Evolutionary conservation across 2,113 vertebrate genomes (phyloP), one percentile per base, ranked within the genome.

Genomic region (Gorsachius goisagi): DNA sequence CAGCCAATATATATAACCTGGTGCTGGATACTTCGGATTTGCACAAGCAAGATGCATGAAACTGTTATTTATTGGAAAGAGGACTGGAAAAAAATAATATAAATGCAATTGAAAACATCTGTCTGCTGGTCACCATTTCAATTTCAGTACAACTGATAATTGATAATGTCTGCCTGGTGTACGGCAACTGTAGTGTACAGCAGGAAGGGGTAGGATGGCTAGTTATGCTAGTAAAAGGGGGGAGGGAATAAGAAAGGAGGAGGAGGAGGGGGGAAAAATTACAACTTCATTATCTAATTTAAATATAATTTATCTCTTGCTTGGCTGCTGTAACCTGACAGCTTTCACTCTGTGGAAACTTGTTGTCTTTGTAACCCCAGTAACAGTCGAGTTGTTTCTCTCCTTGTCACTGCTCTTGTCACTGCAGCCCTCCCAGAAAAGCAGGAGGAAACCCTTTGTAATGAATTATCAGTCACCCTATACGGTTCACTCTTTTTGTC

Each of bases 11-110:
- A 18, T 49, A 32, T 59, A 71, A 53, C 24, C 41, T 55, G 19
- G 7, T 41, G 15, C 30, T 90, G 66, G 12, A 4, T 93, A 47
- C 45, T 92, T 88, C 28, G 55, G 28, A n/a, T 90, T 88, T 82
- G 75, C 53, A 9, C 2, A 12, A 77, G 50, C 18, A 85, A 32
- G 69, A 59, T 45, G n/a, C 15, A 66, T 0, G 0, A 6, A 35
- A 39, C 20, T 89, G 17, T 24, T 13, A 2, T 75, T 64, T 83
- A 60, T 60, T 94, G 79, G 45, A 41, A 66, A 49, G 58, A 66
- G 50, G 32, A 20, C 27, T 77, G 39, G 11, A 6, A 8, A 35
- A 45, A 37, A 18, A 9, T 0, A 6, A 8, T 44, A 26, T 28
- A 20, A 76, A 66, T 6, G 39, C 62, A 49, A 35, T 20, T 47